A percentile compares a stretch with the other conserved stretches of the same genome.
Evolutionary conservation across 2,888 invertebrate species (phyloP).

Genomic region (Orgyia antiqua): DNA sequence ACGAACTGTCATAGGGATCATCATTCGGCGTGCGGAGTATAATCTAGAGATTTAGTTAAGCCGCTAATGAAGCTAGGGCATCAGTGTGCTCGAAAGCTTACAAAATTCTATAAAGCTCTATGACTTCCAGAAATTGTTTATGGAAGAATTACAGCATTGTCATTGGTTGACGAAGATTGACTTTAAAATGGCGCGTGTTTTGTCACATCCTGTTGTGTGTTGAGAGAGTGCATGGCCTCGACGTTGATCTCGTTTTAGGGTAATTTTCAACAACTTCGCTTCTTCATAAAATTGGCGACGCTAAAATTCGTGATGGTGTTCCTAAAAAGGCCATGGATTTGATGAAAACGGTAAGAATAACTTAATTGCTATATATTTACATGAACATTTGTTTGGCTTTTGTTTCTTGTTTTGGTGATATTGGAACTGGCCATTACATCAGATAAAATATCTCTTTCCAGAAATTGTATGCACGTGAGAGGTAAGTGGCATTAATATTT

Average conservation of each 20-base stretch:
- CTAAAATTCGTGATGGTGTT: conserved; percentile 76
- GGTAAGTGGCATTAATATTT: conserved; percentile 71
- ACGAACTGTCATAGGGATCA: no score
- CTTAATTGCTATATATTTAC: conserved; percentile 46
- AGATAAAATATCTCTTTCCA: conserved; percentile 79
- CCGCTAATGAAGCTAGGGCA: no score
- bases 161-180: conserved; percentile 44
- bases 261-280: conserved; percentile 52
- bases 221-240: conserved; percentile 67
- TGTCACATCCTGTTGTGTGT: conserved; percentile 74
- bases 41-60: no score
- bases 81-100: no score
- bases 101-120: no score
- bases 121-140: no score
- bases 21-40: no score
- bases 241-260: conserved; percentile 64
- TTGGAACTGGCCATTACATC: conserved; percentile 78
- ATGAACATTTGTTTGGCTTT: conserved; percentile 72
- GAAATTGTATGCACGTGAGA: conserved; percentile 75
- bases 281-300: conserved; percentile 55
- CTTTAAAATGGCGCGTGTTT: conserved; percentile 68
- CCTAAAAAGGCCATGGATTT: conserved; percentile 78
- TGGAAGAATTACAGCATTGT: conserved; percentile 29
- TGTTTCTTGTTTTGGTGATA: conserved; percentile 79
- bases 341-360: conserved; percentile 76